Conservation (phyloP, 2,113 vertebrate species). For the Phylloscopus whistleri region DNA sequence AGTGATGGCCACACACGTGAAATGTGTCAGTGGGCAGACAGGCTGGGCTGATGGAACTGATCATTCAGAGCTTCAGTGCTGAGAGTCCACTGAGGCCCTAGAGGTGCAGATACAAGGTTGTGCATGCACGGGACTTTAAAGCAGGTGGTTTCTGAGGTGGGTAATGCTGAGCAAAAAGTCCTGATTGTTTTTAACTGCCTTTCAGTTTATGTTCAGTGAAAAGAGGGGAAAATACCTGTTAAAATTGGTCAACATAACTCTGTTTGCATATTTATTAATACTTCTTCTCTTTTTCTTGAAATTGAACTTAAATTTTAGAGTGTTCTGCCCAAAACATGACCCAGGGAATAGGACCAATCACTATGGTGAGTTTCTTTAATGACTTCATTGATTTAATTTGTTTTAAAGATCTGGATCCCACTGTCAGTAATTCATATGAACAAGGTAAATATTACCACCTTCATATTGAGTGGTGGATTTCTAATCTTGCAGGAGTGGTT, state of each 20-base stretch:
- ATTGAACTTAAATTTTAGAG: slow-evolving; percentile 64
- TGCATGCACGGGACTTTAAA: neutral
- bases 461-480: neutral
- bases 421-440: neutral
- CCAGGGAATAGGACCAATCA: slow-evolving; percentile 38
- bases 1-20: rapidly evolving
- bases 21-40: neutral
- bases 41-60: neutral
- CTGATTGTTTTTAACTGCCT: neutral
- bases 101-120: neutral
- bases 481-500: neutral
- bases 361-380: slow-evolving; percentile 60
- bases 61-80: neutral
- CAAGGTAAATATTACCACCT: neutral
- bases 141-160: neutral
- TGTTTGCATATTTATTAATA: slow-evolving; percentile 34
- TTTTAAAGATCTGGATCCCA: neutral
- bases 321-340: slow-evolving; percentile 72
- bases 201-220: neutral
- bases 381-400: neutral
- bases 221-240: slow-evolving; percentile 2
- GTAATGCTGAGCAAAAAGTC: neutral
- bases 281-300: slow-evolving; percentile 50
- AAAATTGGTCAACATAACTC: slow-evolving; percentile 12
- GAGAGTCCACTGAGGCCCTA: neutral